These are phyloP conservation scores for Chloroclystis v-ata DNA, from an alignment of 2,888 invertebrate species.

Conservation along the genomic window DNA sequence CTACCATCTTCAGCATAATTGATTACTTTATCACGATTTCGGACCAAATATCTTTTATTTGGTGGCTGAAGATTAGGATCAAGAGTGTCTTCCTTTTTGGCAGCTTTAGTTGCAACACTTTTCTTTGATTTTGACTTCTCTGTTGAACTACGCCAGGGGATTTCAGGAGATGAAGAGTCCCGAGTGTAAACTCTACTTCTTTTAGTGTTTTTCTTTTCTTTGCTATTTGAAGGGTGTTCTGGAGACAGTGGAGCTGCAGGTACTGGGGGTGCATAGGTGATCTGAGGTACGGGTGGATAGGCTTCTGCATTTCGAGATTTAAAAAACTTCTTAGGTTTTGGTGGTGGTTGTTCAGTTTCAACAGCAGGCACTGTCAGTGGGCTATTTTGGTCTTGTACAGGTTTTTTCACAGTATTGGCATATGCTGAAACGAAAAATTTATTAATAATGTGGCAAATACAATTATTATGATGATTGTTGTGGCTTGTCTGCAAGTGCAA, in stretches of 20 bases:
- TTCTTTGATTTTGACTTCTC: conserved; percentile 66
- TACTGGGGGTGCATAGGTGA: conserved; percentile 71
- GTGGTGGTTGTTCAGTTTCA: conserved; percentile 73
- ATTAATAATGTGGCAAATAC: not conserved
- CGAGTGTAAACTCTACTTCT: conserved; percentile 59
- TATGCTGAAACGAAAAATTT: conserved; percentile 54
- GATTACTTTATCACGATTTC: conserved; percentile 79
- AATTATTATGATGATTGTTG: not conserved
- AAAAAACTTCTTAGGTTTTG: conserved; percentile 93
- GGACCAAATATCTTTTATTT: conserved; percentile 70
- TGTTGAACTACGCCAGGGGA: conserved; percentile 65
- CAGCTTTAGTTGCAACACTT: conserved; percentile 63
- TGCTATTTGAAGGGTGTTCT: conserved; percentile 62
- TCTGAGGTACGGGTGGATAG: conserved; percentile 74
- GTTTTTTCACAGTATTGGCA: conserved; percentile 61
- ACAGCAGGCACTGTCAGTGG: conserved; percentile 74
- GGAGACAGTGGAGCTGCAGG: conserved; percentile 67
- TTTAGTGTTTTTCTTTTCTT: conserved; percentile 62
- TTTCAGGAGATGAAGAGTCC: conserved; percentile 71
- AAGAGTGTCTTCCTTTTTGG: conserved; percentile 63
- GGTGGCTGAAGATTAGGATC: conserved; percentile 67
- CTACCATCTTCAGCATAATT: conserved; percentile 81
- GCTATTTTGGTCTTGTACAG: conserved; percentile 75
- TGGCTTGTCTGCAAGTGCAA: not conserved
- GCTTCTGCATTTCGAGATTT: conserved; percentile 88